Base-by-base conservation (phyloP, 2,888 invertebrate species). In the Ctenicera cuprea region DNA sequence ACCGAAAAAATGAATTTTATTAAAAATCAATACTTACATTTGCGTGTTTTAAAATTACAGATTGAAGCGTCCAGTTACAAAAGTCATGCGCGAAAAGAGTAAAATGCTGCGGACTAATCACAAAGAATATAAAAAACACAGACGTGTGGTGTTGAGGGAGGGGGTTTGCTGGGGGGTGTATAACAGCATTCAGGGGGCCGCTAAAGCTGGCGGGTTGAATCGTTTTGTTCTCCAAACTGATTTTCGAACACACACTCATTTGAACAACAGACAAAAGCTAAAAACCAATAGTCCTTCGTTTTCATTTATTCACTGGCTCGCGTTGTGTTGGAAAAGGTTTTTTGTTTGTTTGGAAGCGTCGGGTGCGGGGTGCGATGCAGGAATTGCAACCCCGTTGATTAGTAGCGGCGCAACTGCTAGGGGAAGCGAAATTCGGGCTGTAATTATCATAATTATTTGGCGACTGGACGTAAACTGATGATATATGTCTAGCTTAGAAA, bases 281-380 rank as follows among this genome's bases (percentile, higher is more conserved):
- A 87, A 87, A 87, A 87, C 87, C 87, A 87, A 87, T 87, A 86
- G 86, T 86, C 86, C 87, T 87, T 87, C 87, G 86, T 87, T 87
- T 87, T 87, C 87, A 87, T 87, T 87, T 87, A 87, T 87, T 87
- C 86, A 85, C 84, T 84, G 83, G 84, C 85, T 85, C 85, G 84
- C 83, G 86, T 84, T 86, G 86, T 86, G 86, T 86, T 86, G 86
- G 86, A 86, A 86, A 87, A 86, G 85, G 85, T 85, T 86, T 86
- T 86, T 86, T 86, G 83, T 86, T 85, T 85, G 83, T 83, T 80
- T 82, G 83, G 78, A 78, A 81, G 81, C 80, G 76, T 73, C 64
- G 74, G 80, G 77, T 76, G 69, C 75, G 74, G 79, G 71, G 69
- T 75, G 76, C 50, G 65, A 71, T 71, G 76, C 68, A 73, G 74